Base-by-base conservation (phyloP, 2,888 invertebrate species). In the Tholera decimalis region DNA sequence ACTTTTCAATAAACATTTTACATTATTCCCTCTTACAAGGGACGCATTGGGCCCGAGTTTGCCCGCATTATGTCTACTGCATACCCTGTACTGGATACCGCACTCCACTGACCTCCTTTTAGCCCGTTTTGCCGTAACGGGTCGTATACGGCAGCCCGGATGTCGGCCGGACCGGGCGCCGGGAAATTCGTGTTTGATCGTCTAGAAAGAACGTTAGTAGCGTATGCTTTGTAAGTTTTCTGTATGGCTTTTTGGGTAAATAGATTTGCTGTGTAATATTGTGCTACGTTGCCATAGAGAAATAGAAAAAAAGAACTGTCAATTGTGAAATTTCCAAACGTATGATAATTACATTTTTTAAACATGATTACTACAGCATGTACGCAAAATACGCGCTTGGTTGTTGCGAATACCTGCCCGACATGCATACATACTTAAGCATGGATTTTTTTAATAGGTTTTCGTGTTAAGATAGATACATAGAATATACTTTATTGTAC, bases 21-120 rank as follows among this genome's bases (percentile, higher is more conserved):
- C 30, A 30, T 30, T 58, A 9, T 28, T 26, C 35, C 13, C 49
- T 15, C 3, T 20, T n/a, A 50, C 18, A 30, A 51, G 43, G 68
- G 60, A 47, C 79, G 74, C 66, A 50, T 7, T 33, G 43, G 51
- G 44, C 44, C 15, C 37, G 41, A 39, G 39, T 11, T 60, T 75
- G 58, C 39, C 79, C 83, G 79, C 79, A 79, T 82, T 79, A 79
- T 79, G 79, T 64, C 66, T 35, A 41, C 83, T 79, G 79, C 83
- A 79, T 80, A 64, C 47, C 24, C 74, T 11, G 39, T 30, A 49
- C 2, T 35, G 33, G 44, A 22, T 66, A 18, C 79, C 83, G 80
- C 80, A 79, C 61, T 60, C 57, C 28, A 61, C 24, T 82, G 79
- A 79, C 79, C 79, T 43, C 61, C 57, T 79, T 79, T 59, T 33